These are phyloP conservation scores for Chamaea fasciata DNA, from an alignment of 2,113 vertebrate species.

Conservation along the genomic window DNA sequence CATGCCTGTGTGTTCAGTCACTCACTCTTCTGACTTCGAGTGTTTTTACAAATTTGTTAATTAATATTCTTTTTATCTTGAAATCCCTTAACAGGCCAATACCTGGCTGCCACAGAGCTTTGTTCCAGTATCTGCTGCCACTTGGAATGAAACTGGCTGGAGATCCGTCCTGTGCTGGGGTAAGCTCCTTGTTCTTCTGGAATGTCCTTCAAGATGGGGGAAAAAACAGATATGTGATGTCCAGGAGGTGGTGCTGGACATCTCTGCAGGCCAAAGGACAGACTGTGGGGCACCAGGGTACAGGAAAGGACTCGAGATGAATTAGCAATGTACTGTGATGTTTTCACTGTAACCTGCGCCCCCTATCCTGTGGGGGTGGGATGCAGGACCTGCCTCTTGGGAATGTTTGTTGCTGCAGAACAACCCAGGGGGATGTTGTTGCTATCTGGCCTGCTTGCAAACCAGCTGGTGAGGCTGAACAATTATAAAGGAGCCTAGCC, in stretches of 20 bases:
- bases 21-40: neutral
- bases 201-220: neutral
- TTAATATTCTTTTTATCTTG: neutral
- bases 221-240: neutral
- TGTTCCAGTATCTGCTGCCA: neutral
- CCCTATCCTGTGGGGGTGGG: no score
- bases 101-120: neutral
- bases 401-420: neutral
- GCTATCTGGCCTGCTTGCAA: neutral
- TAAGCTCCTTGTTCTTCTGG: neutral
- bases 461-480: neutral
- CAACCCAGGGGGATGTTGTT: neutral
- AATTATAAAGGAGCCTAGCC: neutral
- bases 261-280: neutral
- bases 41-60: neutral
- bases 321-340: neutral
- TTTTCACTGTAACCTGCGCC: neutral
- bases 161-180: neutral
- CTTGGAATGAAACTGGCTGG: neutral
- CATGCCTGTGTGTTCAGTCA: neutral
- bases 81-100: neutral
- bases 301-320: neutral
- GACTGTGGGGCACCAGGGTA: neutral
- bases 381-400: neutral
- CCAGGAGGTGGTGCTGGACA: neutral